Evolutionary conservation across 2,113 vertebrate species (phyloP), one percentile per base, ranked within the genome.

Genomic region (Lutjanus erythropterus): DNA sequence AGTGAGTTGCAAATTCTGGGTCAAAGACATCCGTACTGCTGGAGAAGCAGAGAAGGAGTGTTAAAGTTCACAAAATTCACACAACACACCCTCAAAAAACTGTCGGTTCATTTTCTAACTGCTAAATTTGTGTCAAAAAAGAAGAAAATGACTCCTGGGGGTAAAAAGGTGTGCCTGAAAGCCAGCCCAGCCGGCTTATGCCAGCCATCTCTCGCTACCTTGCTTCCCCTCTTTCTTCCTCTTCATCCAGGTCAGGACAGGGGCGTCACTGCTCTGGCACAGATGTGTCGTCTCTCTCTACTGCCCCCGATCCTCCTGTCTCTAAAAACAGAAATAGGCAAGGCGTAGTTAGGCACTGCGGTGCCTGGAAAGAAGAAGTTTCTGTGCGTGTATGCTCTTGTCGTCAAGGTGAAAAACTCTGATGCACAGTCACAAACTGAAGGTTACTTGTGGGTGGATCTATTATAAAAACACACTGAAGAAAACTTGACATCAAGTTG

Each of bases 291-390:
- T 94, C 94, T 81, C 90, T 83, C 85, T 93, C 93, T 95, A 95
- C 91, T 95, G 92, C 84, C 91, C 94, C 89, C 91, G 94, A 88
- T 94, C 94, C 92, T 89, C 94, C 93, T 94, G 94, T 78, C 92
- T 91, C 94, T 91, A 83, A 86, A 94, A 91, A 92, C 78, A 93
- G 84, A 92, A 84, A 89, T 5, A 74, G 76, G 75, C 39, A 50
- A 75, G 41, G 69, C 19, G 37, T 19, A 52, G 67, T 84, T 77
- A 79, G 68, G 62, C 55, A 41, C 75, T 5, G 27, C 33, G 27
- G 59, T 78, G 58, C 21, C 49, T 67, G 53, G 64, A 61, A 46
- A 73, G 21, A 72, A 68, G 31, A n/a, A 2, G 9, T 35, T 59
- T 64, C 49, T 68, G 9, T 25, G 12, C 65, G 9, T 25, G 12